Base-by-base conservation (phyloP, 1,140 invertebrate genomes). In the Matsumurasca onukii region DNA sequence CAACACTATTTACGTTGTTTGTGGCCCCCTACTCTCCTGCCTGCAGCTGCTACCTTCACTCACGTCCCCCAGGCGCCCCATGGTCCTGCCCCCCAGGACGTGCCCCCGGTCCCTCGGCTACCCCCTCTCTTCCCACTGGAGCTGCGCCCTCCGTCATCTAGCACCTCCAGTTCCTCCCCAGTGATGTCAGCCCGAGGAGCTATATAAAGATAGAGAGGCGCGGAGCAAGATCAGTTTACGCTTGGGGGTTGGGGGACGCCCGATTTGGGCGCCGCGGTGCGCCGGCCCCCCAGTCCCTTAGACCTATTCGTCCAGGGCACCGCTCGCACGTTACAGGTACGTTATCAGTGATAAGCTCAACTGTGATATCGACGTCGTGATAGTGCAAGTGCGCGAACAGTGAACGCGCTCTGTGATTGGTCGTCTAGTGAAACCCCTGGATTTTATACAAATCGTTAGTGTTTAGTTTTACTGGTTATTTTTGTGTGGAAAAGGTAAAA, bases 271-370 rank as follows among this genome's bases (percentile, higher is more conserved):
- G 25, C 34, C n/a, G 17, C 22, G 64, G 64, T 12, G 34, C 39
- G 34, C 34, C n/a, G 64, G n/a, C 64, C 64, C 31, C 59, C 31
- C 31, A 59, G 55, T 59, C 55, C n/a, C n/a, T n/a, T n/a, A n/a
- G n/a, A n/a, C 55, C 55, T 22, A 3, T 24, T n/a, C 24, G 25
- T 59, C 55, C 55, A 59, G 55, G 55, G 55, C 45, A 51, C 64
- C 49, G 39, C 64, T 45, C 34, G 64, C 17, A 51, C n/a, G 5
- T 59, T 27, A 39, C 34, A 59, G 55, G 55, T 59, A 59, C 25
- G 55, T 22, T 59, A 39, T 39, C 34, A 39, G 15, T 59, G 55
- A 52, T 52, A 52, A 52, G 29, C 59, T 27, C 20, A 27, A 27
- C 17, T 29, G 59, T 34, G 62, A 34, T 24, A 34, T 9, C 9